Conservation (phyloP, 2,888 invertebrate species). For the Hipparchia semele region DNA sequence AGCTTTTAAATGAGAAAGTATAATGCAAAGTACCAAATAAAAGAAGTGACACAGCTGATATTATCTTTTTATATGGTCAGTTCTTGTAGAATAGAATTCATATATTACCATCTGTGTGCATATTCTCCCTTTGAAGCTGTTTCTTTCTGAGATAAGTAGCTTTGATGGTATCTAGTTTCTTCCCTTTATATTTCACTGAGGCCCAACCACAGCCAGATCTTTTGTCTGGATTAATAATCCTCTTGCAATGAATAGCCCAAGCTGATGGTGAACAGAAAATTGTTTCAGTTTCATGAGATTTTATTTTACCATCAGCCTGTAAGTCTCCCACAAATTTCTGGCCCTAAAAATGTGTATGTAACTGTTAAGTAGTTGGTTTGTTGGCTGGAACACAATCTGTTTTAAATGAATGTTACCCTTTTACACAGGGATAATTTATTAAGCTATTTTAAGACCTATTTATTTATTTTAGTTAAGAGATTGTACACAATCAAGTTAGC, state of each 20-base stretch:
- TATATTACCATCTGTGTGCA: constrained; percentile 72
- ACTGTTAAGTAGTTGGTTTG: too few species aligned
- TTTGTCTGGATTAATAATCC: constrained; percentile 95
- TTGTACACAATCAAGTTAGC: not conserved
- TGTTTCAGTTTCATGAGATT: constrained; percentile 93
- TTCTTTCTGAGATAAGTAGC: constrained; percentile 91
- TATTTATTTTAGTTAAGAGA: too few species aligned
- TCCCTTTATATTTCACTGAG: constrained; percentile 93
- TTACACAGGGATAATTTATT: too few species aligned
- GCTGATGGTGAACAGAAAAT: constrained; percentile 95
- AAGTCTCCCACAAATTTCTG: constrained; percentile 95
- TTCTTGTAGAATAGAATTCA: not conserved
- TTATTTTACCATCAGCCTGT: constrained; percentile 93
- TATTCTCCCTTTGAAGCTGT: constrained; percentile 82
- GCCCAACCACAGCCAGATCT: constrained; percentile 97
- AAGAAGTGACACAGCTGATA: too few species aligned
- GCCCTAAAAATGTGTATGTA: constrained; percentile 79
- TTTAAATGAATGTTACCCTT: too few species aligned
- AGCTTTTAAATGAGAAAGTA: too few species aligned
- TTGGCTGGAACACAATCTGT: too few species aligned
- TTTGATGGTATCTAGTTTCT: constrained; percentile 94
- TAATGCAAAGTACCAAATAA: too few species aligned
- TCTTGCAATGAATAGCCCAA: constrained; percentile 96
- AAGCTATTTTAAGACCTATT: too few species aligned
- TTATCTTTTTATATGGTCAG: too few species aligned